Conservation (phyloP, 1,140 invertebrate species). For the Ceratitis capitata region DNA sequence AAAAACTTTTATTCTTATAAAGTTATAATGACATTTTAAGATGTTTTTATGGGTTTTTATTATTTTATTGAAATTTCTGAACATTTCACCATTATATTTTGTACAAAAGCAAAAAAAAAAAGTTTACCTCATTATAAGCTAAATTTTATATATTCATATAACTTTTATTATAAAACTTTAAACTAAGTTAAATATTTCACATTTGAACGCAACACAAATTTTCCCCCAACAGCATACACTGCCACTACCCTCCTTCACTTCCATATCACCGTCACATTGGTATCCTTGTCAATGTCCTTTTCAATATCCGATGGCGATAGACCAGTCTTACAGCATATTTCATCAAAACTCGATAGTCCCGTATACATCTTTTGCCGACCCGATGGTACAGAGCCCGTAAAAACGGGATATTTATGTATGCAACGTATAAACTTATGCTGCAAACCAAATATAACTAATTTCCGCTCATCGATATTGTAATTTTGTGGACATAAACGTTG, state of each 20-base stretch:
- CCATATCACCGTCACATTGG: slow-evolving; percentile 85
- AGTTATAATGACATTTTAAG: too few relatives aligned
- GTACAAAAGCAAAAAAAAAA: too few relatives aligned
- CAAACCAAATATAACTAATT: slow-evolving; percentile 90
- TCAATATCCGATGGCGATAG: slow-evolving; percentile 83
- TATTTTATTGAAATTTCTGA: too few relatives aligned
- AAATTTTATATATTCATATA: too few relatives aligned
- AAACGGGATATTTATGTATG: slow-evolving; percentile 78
- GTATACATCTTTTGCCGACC: slow-evolving; percentile 78
- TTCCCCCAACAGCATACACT: too few relatives aligned
- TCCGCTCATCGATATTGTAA: slow-evolving; percentile 79
- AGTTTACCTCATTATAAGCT: too few relatives aligned
- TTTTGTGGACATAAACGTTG: slow-evolving; percentile 69
- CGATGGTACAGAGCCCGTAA: slow-evolving; percentile 65
- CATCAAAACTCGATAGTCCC: slow-evolving; percentile 83
- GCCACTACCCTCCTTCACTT: slow-evolving; percentile 69
- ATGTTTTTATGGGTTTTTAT: too few relatives aligned
- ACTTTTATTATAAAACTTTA: too few relatives aligned
- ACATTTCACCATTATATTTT: too few relatives aligned
- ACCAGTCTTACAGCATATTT: slow-evolving; percentile 90
- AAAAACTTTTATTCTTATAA: too few relatives aligned
- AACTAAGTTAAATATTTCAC: too few relatives aligned
- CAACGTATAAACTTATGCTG: slow-evolving; percentile 86
- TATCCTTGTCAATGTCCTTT: slow-evolving; percentile 85
- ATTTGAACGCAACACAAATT: too few relatives aligned